These are phyloP conservation scores for Augochlorella aurata DNA, from an alignment of 2,888 invertebrate species.

Conservation along the genomic window DNA sequence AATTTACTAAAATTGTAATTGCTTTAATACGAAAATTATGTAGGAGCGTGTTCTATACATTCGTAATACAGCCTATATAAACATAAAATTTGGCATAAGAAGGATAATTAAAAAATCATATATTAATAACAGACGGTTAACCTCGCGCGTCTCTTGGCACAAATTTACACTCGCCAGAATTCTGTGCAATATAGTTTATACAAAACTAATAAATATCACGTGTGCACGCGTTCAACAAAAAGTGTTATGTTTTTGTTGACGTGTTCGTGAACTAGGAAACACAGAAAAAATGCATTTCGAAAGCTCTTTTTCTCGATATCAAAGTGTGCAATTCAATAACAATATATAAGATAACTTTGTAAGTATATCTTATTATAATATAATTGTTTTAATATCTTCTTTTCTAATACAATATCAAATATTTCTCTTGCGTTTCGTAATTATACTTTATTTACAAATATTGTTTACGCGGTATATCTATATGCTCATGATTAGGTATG, in stretches of 20 bases:
- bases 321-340: constrained; percentile 41
- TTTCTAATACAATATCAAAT: constrained; percentile 38
- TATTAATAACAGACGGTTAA: constrained; percentile 22
- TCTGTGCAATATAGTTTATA: constrained; percentile 55
- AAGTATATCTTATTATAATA: constrained; percentile 30
- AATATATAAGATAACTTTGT: constrained; percentile 25
- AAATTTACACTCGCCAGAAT: constrained; percentile 33
- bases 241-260: constrained; percentile 1
- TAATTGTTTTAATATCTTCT: constrained; percentile 18
- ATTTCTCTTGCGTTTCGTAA: constrained; percentile 19
- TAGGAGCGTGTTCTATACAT: constrained; percentile 18
- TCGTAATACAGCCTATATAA: constrained; percentile 12
- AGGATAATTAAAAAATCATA: constrained; percentile 11
- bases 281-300: constrained; percentile 14
- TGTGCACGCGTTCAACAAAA: constrained; percentile 9
- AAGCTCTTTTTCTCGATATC: constrained; percentile 22
- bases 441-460: constrained; percentile 33
- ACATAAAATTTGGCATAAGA: constrained; percentile 34
- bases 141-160: constrained; percentile 51
- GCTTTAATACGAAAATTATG: constrained; percentile 11
- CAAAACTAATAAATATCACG: constrained; percentile 34
- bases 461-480: constrained; percentile 6
- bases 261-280: background rate
- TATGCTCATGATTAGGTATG: constrained; percentile 25
- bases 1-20: constrained; percentile 12